Base-by-base conservation (phyloP, 2,113 vertebrate species). In the Vidua chalybeata region DNA sequence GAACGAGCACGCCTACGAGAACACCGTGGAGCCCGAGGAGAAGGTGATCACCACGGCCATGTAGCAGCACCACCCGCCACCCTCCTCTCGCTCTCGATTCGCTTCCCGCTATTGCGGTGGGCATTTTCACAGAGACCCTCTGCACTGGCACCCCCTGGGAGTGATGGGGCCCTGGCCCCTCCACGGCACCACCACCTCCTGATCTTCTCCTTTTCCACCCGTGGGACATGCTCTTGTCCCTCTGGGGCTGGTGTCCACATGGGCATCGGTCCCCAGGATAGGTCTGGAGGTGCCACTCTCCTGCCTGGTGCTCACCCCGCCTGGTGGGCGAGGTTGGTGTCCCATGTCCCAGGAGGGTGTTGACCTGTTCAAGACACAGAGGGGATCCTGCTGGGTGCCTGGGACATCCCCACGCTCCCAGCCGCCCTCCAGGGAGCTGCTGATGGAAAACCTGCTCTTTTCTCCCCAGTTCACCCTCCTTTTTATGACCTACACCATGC, bases 1-100 rank as follows among this genome's bases (percentile, higher is more conserved):
- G 61, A 97, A 46, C 5, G n/a, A 94, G 22, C 96, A 98, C 0
- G 97, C 94, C 78, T 98, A 97, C 0, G 95, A 97, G 90, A 97
- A 97, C 75, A 33, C 81, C 1, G 55, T 98, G 24, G 83, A 95
- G 37, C 35, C 67, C 0, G 97, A 97, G 77, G 97, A 97, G 69
- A 97, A 21, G 56, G 95, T 98, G 73, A 71, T 93, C 66, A 98
- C 97, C 92, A 98, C 98, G 0, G 92, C 95, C 55, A 97, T 98
- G 98, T 98, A 97, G 84, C 90, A 83, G 30, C 10, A 2, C 19
- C 1, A 1, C 27, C 9, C 22, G 16, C 39, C 1, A 0, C 33
- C 13, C 46, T 86, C 51, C 30, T 67, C 88, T 15, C 74, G 41
- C 62, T 84, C 74, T 58, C 37, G 1, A 74, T 61, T 51, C 5